Base-by-base conservation (phyloP, 1,140 invertebrate species). In the Aricia agestis region DNA sequence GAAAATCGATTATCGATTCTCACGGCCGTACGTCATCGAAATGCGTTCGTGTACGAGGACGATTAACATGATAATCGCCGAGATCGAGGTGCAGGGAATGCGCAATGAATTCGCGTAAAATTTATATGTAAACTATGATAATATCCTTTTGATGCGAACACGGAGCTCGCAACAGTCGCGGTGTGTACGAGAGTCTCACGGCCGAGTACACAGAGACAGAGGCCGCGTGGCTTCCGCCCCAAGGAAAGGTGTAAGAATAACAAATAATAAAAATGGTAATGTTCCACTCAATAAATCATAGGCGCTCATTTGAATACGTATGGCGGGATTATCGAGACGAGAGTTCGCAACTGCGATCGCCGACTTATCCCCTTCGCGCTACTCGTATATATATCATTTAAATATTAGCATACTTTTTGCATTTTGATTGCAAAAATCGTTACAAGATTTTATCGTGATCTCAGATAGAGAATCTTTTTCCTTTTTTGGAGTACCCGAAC, bases 181-280 rank as follows among this genome's bases (percentile, higher is more conserved):
- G 79, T 77, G 78, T 76, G 72, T 77, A 73, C 78, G 72, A 65
- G 72, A 86, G 80, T 91, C 89, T 90, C 89, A 91, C 89, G 89
- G 86, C 72, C 83, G 85, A 91, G 76, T 86, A 85, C 80, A 80
- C 86, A 85, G 85, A 91, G 89, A 90, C 89, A 86, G 73, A 86
- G 80, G 87, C 86, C 89, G 84, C 89, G 88, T 89, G 89, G 82
- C 88, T 90, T 89, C 89, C 87, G 86, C 88, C 87, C 87, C 80
- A 84, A 78, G 80, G 78, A 91, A 90, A 91, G 85, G 90, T 89
- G 91, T 91, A 91, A 92, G 88, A 92, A 92, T 92, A 92, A 92
- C 92, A 92, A 92, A 92, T 92, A 92, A 92, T 92, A 92, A 92
- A 92, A 92, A 92, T 92, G 91, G 84, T 87, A 92, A 92, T 92